These are phyloP conservation scores for Ochotona princeps DNA, from an alignment of 2,113 vertebrate species.

Conservation along the genomic window DNA sequence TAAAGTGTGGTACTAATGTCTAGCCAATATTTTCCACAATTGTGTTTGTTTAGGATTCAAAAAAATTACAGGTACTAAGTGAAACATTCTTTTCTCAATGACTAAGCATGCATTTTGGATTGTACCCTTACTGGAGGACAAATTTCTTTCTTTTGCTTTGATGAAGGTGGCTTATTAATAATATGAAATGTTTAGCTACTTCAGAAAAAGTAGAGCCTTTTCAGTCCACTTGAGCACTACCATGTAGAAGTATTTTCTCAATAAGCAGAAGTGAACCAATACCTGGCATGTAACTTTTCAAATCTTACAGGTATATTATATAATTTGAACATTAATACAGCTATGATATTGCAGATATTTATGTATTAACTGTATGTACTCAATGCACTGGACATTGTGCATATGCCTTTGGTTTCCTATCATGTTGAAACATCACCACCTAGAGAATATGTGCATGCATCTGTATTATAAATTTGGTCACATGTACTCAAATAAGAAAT, in stretches of 20 bases:
- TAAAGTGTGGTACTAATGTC: not conserved
- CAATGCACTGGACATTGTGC: not conserved
- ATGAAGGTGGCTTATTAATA: not conserved
- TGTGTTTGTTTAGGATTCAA: not conserved
- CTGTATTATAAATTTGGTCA: not conserved
- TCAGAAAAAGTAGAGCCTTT: not conserved
- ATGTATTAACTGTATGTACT: not conserved
- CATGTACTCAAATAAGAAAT: constrained; percentile 13
- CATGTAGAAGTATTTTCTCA: not conserved
- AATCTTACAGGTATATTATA: not conserved
- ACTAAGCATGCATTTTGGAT: not conserved
- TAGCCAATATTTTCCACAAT: not conserved
- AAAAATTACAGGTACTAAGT: not conserved
- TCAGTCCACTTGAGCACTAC: not conserved
- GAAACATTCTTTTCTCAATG: not conserved
- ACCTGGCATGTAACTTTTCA: not conserved
- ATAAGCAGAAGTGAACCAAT: not conserved
- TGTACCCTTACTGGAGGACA: not conserved
- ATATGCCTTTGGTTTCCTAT: not conserved
- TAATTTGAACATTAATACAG: not conserved
- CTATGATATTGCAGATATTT: not conserved
- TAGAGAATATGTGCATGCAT: not conserved
- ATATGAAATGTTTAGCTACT: not conserved
- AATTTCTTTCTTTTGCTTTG: not conserved
- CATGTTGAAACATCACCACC: not conserved